Evolutionary conservation across 64 coral and sea anemone species (phyloP).

Genomic region (Actinia equina): DNA sequence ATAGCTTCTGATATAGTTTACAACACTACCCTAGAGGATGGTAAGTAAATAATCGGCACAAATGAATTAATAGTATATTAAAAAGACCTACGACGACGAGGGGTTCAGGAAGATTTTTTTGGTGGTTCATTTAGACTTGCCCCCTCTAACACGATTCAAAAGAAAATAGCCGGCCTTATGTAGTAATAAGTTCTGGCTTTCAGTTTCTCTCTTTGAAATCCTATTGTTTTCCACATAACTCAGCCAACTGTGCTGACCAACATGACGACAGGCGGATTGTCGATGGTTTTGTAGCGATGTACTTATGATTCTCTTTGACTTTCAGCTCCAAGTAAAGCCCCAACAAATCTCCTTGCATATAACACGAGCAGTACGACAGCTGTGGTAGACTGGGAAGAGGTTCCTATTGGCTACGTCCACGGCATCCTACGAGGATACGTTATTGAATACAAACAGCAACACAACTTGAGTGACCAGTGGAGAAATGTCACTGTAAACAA

Average conservation of each 20-base stretch:
- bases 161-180: too few relatives aligned
- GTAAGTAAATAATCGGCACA: constrained; percentile 9
- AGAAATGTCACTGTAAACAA: constrained; percentile 12
- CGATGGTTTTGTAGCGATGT: neutral
- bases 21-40: constrained; percentile 61
- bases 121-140: too few relatives aligned
- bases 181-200: too few relatives aligned
- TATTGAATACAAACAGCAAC: constrained; percentile 28
- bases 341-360: constrained; percentile 41
- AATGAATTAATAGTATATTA: too few relatives aligned
- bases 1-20: constrained; percentile 20
- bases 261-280: too few relatives aligned
- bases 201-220: too few relatives aligned
- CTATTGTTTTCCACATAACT: too few relatives aligned
- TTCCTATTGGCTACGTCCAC: constrained; percentile 34
- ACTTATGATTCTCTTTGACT: neutral
- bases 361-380: constrained; percentile 68
- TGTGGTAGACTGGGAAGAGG: constrained; percentile 50
- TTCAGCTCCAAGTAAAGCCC: constrained; percentile 62
- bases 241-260: too few relatives aligned
- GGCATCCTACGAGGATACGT: constrained; percentile 74
- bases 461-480: neutral
- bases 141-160: too few relatives aligned
- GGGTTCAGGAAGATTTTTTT: too few relatives aligned
- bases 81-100: too few relatives aligned